Evolutionary conservation across 2,797 vertebrate genomes (phyloP).

Genomic region (Rhadinocentrus ornatus): DNA sequence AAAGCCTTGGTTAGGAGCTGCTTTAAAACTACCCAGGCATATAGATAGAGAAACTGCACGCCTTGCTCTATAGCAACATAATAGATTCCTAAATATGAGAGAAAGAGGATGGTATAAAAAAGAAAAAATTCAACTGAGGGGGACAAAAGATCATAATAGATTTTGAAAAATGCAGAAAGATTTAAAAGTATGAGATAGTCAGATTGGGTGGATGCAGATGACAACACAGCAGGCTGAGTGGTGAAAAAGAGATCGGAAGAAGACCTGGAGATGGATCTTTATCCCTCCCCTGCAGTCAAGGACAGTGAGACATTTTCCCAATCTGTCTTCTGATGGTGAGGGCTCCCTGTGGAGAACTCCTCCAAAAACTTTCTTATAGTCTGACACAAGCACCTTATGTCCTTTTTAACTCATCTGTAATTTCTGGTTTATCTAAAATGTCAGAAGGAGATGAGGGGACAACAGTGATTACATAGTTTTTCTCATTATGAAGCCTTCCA

Average conservation of each 20-base stretch:
- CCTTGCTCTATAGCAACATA: background rate
- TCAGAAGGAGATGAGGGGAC: background rate
- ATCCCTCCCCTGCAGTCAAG: slow-evolving; percentile 69
- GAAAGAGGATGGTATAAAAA: slow-evolving; percentile 1
- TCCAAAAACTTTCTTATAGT: slow-evolving; percentile 58
- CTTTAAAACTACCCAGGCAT: slow-evolving; percentile 33
- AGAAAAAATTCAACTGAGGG: background rate
- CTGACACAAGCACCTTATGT: slow-evolving; percentile 32
- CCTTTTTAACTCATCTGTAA: slow-evolving; percentile 16
- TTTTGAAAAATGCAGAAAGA: slow-evolving; percentile 29
- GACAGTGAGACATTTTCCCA: slow-evolving; percentile 70
- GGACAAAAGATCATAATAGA: slow-evolving; percentile 16
- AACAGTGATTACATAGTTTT: slow-evolving; percentile 27
- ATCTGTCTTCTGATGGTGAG: slow-evolving; percentile 66
- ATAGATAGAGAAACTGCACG: slow-evolving; percentile 34
- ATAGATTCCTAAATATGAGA: slow-evolving; percentile 27
- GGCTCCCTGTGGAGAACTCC: slow-evolving; percentile 63
- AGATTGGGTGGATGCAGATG: slow-evolving; percentile 42
- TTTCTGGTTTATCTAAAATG: slow-evolving; percentile 37
- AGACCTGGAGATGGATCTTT: slow-evolving; percentile 70
- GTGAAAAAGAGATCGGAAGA: slow-evolving; percentile 43
- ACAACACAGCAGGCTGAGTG: slow-evolving; percentile 35
- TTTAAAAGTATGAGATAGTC: slow-evolving; percentile 38
- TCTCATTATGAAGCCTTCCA: slow-evolving; percentile 31
- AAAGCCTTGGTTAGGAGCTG: slow-evolving; percentile 57